Base-by-base conservation (phyloP, 2,797 vertebrate genomes). In the Hozukius guyotensis region DNA sequence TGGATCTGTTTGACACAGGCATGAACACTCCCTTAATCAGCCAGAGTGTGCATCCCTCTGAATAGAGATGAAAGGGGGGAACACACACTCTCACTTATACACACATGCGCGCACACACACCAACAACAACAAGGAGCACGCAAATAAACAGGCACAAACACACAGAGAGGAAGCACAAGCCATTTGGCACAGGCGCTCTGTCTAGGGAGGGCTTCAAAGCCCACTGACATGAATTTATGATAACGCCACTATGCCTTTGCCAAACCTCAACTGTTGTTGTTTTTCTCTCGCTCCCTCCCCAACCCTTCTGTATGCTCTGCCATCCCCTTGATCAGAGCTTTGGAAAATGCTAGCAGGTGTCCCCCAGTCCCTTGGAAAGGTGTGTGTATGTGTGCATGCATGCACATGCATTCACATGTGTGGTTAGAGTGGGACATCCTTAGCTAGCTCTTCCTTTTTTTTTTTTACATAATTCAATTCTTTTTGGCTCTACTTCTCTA, bases 201-300 rank as follows among this genome's bases (percentile, higher is more conserved):
- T 95, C 93, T 94, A 88, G 94, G 95, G 95, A 96, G 86, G 90
- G 93, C 95, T 96, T 96, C 96, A 96, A 96, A 96, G 95, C 95
- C 93, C 94, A 91, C 90, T 96, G 95, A 96, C 95, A 96, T 96
- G 94, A 95, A 96, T 96, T 95, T 95, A 95, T 96, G 94, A 96
- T 95, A 94, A 94, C 94, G 90, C 89, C 81, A 84, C 90, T 91
- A 81, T 91, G 89, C 91, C 92, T 95, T 95, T 95, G 95, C 95
- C 95, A 96, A 96, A 95, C 94, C 90, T 93, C 93, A 94, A 94
- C 92, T 93, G 94, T 95, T 96, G 95, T 96, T 95, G 93, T 96
- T 95, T 93, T 94, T 89, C 87, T 92, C 89, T 73, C 85, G 46
- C 86, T 88, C 86, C 79, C 86, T 87, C 84, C 79, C 82, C 86